Base-by-base conservation (phyloP, 2,797 vertebrate species). In the Rhabdomys pumilio region DNA sequence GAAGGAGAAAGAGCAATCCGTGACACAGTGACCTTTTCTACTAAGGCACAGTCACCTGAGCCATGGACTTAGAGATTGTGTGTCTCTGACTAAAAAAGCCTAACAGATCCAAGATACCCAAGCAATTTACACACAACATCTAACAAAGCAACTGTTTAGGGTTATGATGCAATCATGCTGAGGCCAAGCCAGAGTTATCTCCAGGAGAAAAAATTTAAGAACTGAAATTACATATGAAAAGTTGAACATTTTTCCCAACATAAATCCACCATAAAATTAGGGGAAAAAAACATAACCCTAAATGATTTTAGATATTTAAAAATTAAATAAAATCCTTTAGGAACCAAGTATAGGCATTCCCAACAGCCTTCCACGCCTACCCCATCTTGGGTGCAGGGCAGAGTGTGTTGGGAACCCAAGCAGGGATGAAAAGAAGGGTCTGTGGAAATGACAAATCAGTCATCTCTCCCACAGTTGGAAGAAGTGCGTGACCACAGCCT, bases 231-330 rank as follows among this genome's bases (percentile, higher is more conserved):
- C 31, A 57, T 5, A 73, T 77, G 22, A 86, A 53, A 50, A 57
- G 72, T 59, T 34, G 65, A 47, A 79, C 47, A 13, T 1, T 79
- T 88, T 75, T 4, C 26, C 38, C 55, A 50, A 73, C 47, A 86
- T 44, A 61, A 61, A 69, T 38, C 14, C 26, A 81, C 90, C 76
- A 53, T 31, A 22, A 73, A 89, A 82, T 41, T 7, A 82, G 50
- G 79, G 93, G 29, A 92, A 82, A 82, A 93, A 47, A 92, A 75
- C 4, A 34, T 1, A 67, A 15, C 69, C 61, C 57, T 84, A 83
- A 73, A 53, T 57, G 44, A 77, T 29, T 63, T 89, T 57, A 41
- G 24, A 63, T 26, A 55, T 79, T 90, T 44, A 72, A 69, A 73
- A 67, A 82, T 75, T 11, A 82, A 93, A 87, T 0, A 41, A 77